These are phyloP conservation scores for Pristionchus mayeri DNA, from an alignment of 2,888 invertebrate genomes.

Conservation along the genomic window DNA sequence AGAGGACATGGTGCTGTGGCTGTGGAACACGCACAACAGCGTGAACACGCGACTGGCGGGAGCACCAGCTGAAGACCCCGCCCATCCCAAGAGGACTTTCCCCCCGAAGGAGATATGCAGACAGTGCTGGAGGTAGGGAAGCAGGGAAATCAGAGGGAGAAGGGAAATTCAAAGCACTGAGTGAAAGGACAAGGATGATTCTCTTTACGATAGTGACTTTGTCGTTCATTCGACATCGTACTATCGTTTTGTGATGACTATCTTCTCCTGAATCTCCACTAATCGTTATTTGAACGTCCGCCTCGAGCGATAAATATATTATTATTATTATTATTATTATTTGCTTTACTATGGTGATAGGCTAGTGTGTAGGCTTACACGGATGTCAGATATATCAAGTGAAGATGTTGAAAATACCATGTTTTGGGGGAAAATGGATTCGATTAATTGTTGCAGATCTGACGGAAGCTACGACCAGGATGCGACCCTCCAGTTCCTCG, in stretches of 20 bases:
- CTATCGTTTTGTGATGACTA: no score
- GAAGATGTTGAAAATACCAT: background rate
- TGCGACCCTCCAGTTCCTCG: slow-evolving; percentile 67
- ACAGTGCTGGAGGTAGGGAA: slow-evolving; percentile 27
- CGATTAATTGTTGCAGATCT: slow-evolving; percentile 8
- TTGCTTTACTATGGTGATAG: no score
- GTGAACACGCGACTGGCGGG: slow-evolving; percentile 91
- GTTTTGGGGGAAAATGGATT: background rate
- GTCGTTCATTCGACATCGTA: no score
- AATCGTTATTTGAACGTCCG: no score
- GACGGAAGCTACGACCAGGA: slow-evolving; percentile 60
- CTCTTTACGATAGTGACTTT: no score
- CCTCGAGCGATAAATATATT: no score
- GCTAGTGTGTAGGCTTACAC: no score
- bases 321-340: no score
- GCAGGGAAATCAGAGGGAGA: background rate
- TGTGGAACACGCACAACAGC: slow-evolving; percentile 93
- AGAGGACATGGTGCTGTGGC: slow-evolving; percentile 88
- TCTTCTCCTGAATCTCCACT: no score
- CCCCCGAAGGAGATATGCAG: slow-evolving; percentile 47
- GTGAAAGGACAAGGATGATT: no score
- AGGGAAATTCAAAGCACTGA: no score
- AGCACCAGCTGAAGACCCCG: slow-evolving; percentile 89
- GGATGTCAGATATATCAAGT: no score
- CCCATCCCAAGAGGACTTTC: slow-evolving; percentile 85